Evolutionary conservation across 2,797 vertebrate genomes (phyloP).

Genomic region (Epinephelus coioides): DNA sequence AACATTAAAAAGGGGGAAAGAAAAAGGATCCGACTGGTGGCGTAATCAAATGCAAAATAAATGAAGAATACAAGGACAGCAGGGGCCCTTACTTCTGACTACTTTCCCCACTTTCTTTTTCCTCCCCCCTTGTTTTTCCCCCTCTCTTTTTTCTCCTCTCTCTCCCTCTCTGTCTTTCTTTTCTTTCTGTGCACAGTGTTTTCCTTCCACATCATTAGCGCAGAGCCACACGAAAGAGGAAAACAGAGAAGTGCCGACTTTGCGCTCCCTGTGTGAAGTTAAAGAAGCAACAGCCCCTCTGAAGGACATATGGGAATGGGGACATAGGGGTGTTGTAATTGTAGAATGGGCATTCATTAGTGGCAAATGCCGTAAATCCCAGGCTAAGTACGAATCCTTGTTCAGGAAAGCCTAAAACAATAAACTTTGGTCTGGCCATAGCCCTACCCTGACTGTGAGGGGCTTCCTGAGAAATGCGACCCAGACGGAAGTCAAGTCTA

Average conservation of each 20-base stretch:
- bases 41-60: slow-evolving; percentile 99
- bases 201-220: slow-evolving; percentile 97
- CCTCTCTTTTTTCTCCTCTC: slow-evolving; percentile 58
- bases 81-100: slow-evolving; percentile 81
- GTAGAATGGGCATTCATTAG: slow-evolving; percentile 98
- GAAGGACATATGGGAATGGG: slow-evolving; percentile 93
- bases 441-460: slow-evolving; percentile 88
- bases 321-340: slow-evolving; percentile 92
- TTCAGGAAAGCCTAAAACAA: slow-evolving; percentile 98
- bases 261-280: slow-evolving; percentile 92
- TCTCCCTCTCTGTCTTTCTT: slow-evolving; percentile 60
- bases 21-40: slow-evolving; percentile 95
- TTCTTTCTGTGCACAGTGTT: slow-evolving; percentile 90
- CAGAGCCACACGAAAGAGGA: slow-evolving; percentile 92
- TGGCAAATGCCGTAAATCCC: slow-evolving; percentile 97
- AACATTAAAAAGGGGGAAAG: slow-evolving; percentile 94
- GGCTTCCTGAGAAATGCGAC: slow-evolving; percentile 91
- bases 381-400: slow-evolving; percentile 96
- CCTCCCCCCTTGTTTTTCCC: slow-evolving; percentile 55
- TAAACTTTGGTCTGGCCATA: slow-evolving; percentile 92
- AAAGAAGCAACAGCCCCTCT: slow-evolving; percentile 90
- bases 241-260: slow-evolving; percentile 93
- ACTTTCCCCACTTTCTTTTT: slow-evolving; percentile 65
- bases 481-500: slow-evolving; percentile 83
- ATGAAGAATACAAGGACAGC: slow-evolving; percentile 98